Conservation (phyloP, 2,888 invertebrate species). For the Formica aserva region DNA sequence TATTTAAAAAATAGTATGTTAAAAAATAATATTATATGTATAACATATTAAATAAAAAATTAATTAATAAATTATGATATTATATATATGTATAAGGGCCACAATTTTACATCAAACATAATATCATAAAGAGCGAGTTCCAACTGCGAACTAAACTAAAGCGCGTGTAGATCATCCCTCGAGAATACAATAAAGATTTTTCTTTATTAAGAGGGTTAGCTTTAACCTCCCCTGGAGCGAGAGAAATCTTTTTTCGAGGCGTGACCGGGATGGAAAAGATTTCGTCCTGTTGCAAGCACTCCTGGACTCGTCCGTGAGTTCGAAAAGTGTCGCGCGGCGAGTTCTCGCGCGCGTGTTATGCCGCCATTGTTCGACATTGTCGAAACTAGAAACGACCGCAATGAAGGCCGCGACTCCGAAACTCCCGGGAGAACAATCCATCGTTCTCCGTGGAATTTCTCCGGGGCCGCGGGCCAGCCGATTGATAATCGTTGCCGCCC, state of each 20-base stretch:
- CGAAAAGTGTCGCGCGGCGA: not conserved
- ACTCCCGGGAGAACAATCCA: constrained; percentile 41
- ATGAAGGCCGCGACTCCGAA: constrained; percentile 38
- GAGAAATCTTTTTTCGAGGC: constrained; percentile 27
- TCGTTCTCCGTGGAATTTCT: constrained; percentile 34
- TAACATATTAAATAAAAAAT: no score
- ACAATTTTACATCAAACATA: not conserved
- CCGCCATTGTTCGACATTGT: constrained; percentile 40
- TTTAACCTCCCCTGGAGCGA: not conserved
- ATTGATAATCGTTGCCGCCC: constrained; percentile 46
- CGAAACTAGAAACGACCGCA: constrained; percentile 44
- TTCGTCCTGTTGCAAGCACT: constrained; percentile 1
- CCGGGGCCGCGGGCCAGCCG: constrained; percentile 10
- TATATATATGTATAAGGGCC: not conserved
- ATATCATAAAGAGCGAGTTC: constrained; percentile 6
- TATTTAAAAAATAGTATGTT: no score
- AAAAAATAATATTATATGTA: no score
- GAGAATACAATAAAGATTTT: constrained; percentile 23
- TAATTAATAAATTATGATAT: not conserved
- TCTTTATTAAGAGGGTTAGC: not conserved
- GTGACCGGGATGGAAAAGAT: constrained; percentile 26
- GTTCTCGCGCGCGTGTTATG: constrained; percentile 14
- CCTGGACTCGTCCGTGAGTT: constrained; percentile 19
- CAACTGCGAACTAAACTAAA: not conserved
- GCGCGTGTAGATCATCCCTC: constrained; percentile 14